Evolutionary conservation across 2,113 vertebrate genomes (phyloP).

Genomic region (Gnathonemus longibarbis): DNA sequence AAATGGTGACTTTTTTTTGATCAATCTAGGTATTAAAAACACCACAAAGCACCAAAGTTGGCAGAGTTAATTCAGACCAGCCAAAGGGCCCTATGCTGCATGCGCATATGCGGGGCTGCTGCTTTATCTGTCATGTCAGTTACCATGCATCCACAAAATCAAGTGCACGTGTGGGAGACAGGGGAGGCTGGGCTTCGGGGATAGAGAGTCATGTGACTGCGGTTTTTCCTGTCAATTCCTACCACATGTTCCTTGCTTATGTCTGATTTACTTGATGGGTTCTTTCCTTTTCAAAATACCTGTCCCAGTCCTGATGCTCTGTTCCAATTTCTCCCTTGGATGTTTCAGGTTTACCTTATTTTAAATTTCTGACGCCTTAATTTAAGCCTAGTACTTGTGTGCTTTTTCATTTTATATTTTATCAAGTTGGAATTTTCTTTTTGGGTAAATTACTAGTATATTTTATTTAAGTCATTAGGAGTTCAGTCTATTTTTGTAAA

Average conservation of each 20-base stretch:
- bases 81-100: neutral
- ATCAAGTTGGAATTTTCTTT: neutral
- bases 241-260: neutral
- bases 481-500: neutral
- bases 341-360: neutral
- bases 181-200: neutral
- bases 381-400: neutral
- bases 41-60: neutral
- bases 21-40: neutral
- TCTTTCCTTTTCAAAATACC: neutral
- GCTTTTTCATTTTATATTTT: neutral
- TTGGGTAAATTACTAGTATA: neutral
- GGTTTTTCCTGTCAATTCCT: neutral
- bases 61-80: neutral
- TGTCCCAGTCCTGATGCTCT: neutral
- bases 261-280: neutral
- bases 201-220: neutral
- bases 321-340: neutral
- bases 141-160: neutral
- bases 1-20: too few species aligned
- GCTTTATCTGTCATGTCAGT: neutral
- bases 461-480: neutral
- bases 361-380: neutral
- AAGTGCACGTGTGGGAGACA: neutral
- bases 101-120: neutral